phyloP scores from a whole-genome alignment of 2,888 invertebrate species.

The Cetonia aurata region DNA sequence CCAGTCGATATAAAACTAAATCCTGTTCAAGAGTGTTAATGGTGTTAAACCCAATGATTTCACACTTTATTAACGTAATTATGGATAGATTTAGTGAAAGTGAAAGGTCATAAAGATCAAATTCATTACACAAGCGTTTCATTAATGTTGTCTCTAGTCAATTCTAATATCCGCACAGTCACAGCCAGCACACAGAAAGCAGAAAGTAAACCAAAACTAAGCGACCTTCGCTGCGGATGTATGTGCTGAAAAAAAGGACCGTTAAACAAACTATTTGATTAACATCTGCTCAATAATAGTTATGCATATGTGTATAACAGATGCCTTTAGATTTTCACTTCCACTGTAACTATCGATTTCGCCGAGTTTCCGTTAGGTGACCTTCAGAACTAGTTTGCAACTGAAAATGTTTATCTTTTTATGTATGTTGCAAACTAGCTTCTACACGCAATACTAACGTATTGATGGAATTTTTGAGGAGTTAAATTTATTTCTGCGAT shows the following conservation, averaged over 20 bases:
- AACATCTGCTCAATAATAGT: background rate
- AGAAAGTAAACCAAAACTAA: background rate
- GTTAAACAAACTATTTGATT: conserved; percentile 12
- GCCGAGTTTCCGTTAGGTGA: conserved; percentile 3
- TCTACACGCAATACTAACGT: too few species aligned
- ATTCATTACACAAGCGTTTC: conserved; percentile 16
- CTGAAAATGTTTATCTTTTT: conserved; percentile 7
- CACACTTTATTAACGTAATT: background rate
- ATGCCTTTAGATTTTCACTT: conserved; percentile 17
- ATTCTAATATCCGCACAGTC: background rate
- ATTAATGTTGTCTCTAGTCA: background rate
- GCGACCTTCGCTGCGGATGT: background rate
- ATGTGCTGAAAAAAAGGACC: background rate
- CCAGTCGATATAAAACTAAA: too few species aligned
- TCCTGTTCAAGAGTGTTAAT: too few species aligned
- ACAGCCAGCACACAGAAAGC: background rate
- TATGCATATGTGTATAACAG: background rate
- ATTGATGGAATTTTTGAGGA: too few species aligned
- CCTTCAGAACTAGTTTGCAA: conserved; percentile 15
- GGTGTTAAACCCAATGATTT: background rate
- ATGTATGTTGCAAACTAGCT: too few species aligned
- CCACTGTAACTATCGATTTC: conserved; percentile 19
- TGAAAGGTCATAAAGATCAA: conserved; percentile 28
- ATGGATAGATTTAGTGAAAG: conserved; percentile 18
- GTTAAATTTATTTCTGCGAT: too few species aligned